Conservation (phyloP, 2,797 vertebrate genomes). For the Zenarchopterus dispar region DNA sequence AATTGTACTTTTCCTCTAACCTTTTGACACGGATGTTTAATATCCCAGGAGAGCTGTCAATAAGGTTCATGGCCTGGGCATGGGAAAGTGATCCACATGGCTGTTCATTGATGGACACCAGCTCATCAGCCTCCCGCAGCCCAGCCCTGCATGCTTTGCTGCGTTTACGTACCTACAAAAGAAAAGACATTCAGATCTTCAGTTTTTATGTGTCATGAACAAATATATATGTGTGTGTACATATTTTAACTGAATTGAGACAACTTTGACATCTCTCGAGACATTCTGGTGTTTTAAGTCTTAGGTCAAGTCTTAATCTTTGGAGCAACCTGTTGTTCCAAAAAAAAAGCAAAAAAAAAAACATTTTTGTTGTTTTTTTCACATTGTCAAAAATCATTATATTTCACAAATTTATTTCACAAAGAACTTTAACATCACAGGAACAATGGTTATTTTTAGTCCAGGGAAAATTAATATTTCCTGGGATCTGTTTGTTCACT, state of each 20-base stretch:
- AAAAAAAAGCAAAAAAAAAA: too few species aligned
- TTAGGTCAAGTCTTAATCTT: not conserved
- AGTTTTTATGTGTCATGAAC: not conserved
- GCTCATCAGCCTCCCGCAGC: slow-evolving; percentile 91
- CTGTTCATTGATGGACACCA: slow-evolving; percentile 93
- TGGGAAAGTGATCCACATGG: slow-evolving; percentile 90
- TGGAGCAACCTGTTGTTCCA: not conserved
- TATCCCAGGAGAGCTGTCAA: slow-evolving; percentile 87
- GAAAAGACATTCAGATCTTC: slow-evolving; percentile 3
- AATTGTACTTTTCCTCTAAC: slow-evolving; percentile 74
- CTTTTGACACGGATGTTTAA: slow-evolving; percentile 90
- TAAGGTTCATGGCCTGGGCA: slow-evolving; percentile 93
- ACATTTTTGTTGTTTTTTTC: not conserved
- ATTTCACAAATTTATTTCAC: too few species aligned
- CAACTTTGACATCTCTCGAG: not conserved
- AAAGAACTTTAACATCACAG: too few species aligned
- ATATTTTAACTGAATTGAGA: not conserved
- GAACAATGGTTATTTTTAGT: too few species aligned
- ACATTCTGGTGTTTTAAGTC: not conserved
- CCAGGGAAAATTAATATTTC: not conserved
- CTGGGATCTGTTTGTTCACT: not conserved
- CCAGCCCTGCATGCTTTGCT: slow-evolving; percentile 97
- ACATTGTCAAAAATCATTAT: too few species aligned
- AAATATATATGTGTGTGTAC: not conserved
- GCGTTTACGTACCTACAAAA: slow-evolving; percentile 91